phyloP scores from a whole-genome alignment of 1,140 invertebrate genomes.

The Platyscapa corneri region DNA sequence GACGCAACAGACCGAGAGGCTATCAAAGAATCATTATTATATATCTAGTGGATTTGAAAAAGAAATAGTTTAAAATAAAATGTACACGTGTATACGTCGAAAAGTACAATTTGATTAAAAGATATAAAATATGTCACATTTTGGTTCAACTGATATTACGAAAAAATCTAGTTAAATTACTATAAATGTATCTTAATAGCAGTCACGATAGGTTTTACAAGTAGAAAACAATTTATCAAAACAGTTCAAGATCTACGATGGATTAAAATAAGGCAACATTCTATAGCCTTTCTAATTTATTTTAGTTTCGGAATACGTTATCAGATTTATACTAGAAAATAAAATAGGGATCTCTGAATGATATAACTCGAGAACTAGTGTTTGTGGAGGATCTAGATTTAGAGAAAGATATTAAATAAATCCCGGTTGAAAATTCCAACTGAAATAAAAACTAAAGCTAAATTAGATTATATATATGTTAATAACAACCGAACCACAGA shows the following conservation, averaged over 20 bases:
- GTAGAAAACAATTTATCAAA: background rate
- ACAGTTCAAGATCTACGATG: background rate
- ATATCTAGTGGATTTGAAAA: no score
- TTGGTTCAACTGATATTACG: no score
- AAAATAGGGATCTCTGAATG: background rate
- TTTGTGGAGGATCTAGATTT: background rate
- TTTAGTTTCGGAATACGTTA: conserved; percentile 4
- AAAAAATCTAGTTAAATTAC: no score
- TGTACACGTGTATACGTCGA: no score
- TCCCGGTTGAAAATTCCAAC: background rate
- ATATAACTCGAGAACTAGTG: background rate
- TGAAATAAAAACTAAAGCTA: background rate
- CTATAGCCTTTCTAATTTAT: conserved; percentile 4
- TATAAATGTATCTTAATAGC: no score
- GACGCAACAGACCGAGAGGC: no score
- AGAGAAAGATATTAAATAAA: background rate
- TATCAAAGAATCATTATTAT: no score
- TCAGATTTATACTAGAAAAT: conserved; percentile 6
- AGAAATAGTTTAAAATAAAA: no score
- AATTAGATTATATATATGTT: background rate
- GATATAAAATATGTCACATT: no score
- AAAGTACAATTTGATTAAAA: no score
- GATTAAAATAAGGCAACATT: background rate
- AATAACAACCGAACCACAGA: background rate
- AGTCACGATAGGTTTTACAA: no score